Base-by-base conservation (phyloP, 2,888 invertebrate genomes). In the Villa cingulata region DNA sequence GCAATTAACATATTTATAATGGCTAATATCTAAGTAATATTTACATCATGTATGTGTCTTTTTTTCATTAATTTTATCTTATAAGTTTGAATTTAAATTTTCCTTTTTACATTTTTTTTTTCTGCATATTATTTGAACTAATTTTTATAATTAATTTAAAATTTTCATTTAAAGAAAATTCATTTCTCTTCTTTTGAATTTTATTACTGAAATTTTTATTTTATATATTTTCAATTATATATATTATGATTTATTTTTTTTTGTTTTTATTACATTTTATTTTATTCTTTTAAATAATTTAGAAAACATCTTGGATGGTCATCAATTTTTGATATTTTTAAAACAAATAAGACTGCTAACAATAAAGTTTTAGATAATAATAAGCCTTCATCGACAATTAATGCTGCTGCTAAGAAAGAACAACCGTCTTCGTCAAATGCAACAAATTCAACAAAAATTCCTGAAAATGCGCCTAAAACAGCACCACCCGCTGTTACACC, bases 221-320 rank as follows among this genome's bases (percentile, higher is more conserved):
- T 37, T 14, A 41, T 34, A 10, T 14, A 10, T 41, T 23, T 48
- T 5, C 43, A 49, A 43, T 54, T 51, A 53, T 49, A 42, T 45
- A 38, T 39, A 43, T 27, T 47, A 38, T 46, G 36, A 53, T 51
- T 56, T 52, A 34, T 34, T 46, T 29, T 45, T 47, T 48, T 23
- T 49, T 53, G 36, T 52, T 47, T 52, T 49, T 53, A 53, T 55
- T 49, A 53, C 52, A 56, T 56, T 49, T 51, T 54, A 48, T 53
- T 54, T 49, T 52, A n/a, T n/a, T n/a, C n/a, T 50, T 53, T 52
- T 52, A 43, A 45, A 50, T 50, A 46, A 39, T 48, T 55, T 62
- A 70, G 70, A 58, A 70, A 70, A 62, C 65, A 59, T 57, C 63
- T 67, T 56, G 63, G 63, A 55, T 67, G 68, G 68, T 58, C 59